These are phyloP conservation scores for Macaria liturata DNA, from an alignment of 2,888 invertebrate genomes.

Conservation along the genomic window DNA sequence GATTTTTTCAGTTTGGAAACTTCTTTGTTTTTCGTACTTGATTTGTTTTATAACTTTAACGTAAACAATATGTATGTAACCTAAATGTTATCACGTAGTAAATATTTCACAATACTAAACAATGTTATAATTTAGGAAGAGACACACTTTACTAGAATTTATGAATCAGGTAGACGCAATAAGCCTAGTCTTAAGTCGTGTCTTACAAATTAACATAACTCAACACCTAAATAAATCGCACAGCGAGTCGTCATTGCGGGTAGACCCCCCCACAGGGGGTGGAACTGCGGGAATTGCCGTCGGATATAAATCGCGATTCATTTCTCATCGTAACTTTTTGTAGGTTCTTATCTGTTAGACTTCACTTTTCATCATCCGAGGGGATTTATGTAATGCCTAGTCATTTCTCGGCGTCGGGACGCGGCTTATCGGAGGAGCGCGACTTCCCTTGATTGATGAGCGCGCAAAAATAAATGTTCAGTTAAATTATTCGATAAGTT, in stretches of 20 bases:
- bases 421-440: slow-evolving; percentile 80
- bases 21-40: too few species aligned
- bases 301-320: slow-evolving; percentile 83
- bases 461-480: slow-evolving; percentile 85
- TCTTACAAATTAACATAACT: slow-evolving; percentile 28
- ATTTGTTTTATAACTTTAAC: too few species aligned
- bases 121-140: too few species aligned
- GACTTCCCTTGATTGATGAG: slow-evolving; percentile 83
- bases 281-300: slow-evolving; percentile 58
- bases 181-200: slow-evolving; percentile 16
- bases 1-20: too few species aligned
- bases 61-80: too few species aligned
- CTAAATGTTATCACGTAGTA: too few species aligned
- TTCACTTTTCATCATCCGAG: slow-evolving; percentile 85
- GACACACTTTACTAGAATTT: too few species aligned
- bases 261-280: slow-evolving; percentile 18
- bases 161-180: not conserved
- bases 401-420: slow-evolving; percentile 84
- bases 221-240: slow-evolving; percentile 28
- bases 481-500: slow-evolving; percentile 85
- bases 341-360: slow-evolving; percentile 85
- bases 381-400: slow-evolving; percentile 85
- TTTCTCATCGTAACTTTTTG: slow-evolving; percentile 85
- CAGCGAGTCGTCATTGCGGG: slow-evolving; percentile 26
- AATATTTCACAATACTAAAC: too few species aligned